Percentiles rank a stretch among this genome's conserved stretches.
These are phyloP conservation scores for Zaprionus lachaisei DNA, from an alignment of 1,140 invertebrate genomes.

Conservation along the genomic window DNA sequence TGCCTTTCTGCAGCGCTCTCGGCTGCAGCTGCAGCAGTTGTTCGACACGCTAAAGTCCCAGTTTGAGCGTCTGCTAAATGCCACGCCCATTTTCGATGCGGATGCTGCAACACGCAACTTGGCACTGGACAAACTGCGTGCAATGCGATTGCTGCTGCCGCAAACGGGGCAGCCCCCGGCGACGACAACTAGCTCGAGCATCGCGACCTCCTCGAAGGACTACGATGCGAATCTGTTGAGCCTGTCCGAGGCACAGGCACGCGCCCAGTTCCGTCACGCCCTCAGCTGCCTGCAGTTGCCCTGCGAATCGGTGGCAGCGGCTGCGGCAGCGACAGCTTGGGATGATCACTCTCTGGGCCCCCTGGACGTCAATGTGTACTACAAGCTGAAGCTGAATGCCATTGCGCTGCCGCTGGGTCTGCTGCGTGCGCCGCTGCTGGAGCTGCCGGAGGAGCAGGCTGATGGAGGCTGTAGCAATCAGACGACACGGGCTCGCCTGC, in stretches of 20 bases:
- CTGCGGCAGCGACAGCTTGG: background rate
- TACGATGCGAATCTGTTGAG: slow-evolving; percentile 66
- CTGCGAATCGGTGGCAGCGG: slow-evolving; percentile 4
- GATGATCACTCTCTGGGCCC: slow-evolving; percentile 38
- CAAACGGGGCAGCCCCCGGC: background rate
- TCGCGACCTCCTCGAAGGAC: background rate
- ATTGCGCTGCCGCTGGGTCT: slow-evolving; percentile 73
- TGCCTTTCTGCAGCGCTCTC: background rate
- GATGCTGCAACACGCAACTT: slow-evolving; percentile 37
- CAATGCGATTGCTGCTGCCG: slow-evolving; percentile 58
- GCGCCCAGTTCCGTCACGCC: slow-evolving; percentile 42
- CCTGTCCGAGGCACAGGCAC: slow-evolving; percentile 44
- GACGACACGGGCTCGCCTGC: slow-evolving; percentile 17
- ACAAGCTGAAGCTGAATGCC: slow-evolving; percentile 68
- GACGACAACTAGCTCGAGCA: background rate
- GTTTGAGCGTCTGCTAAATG: slow-evolving; percentile 62
- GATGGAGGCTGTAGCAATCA: background rate
- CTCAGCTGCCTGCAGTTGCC: slow-evolving; percentile 37
- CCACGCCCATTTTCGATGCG: slow-evolving; percentile 61
- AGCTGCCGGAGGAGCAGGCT: slow-evolving; percentile 20
- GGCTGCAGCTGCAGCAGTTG: slow-evolving; percentile 34
- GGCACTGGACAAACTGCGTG: slow-evolving; percentile 61
- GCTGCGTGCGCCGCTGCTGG: slow-evolving; percentile 45
- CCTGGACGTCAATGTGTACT: slow-evolving; percentile 75
- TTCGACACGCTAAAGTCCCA: slow-evolving; percentile 59